Percentiles rank a stretch among this genome's conserved stretches.
Evolutionary conservation across 2,888 invertebrate genomes (phyloP).

Genomic region (Phorcus lineatus): DNA sequence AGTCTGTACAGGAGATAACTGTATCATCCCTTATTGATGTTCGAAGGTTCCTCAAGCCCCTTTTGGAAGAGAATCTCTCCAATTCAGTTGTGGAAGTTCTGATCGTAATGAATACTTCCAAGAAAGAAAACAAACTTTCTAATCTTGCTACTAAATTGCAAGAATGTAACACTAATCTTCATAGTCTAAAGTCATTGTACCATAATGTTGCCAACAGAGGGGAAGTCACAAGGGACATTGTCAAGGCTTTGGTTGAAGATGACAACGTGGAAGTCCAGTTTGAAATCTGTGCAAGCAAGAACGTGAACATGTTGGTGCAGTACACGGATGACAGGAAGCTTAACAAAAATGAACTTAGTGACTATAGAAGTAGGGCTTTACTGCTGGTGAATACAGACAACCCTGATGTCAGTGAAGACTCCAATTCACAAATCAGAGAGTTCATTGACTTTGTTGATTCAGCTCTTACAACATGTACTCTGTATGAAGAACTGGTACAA

Average conservation of each 20-base stretch:
- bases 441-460: slow-evolving; percentile 16
- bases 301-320: not conserved
- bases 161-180: slow-evolving; percentile 2
- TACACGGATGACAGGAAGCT: not conserved
- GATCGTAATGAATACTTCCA: slow-evolving; percentile 28
- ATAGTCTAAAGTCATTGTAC: not conserved
- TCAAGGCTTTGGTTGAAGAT: not conserved
- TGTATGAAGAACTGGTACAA: slow-evolving; percentile 8
- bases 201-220: slow-evolving; percentile 13
- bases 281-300: not conserved
- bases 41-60: slow-evolving; percentile 42
- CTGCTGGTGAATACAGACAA: slow-evolving; percentile 9
- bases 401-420: not conserved
- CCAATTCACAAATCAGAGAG: not conserved
- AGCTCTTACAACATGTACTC: not conserved
- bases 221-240: slow-evolving; percentile 12
- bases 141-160: not conserved
- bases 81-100: not conserved
- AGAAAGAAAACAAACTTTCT: not conserved
- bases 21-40: slow-evolving; percentile 52
- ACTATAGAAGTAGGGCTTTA: slow-evolving; percentile 20
- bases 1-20: slow-evolving; percentile 49
- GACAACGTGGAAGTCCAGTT: not conserved
- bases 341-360: slow-evolving; percentile 13
- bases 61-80: slow-evolving; percentile 27